phyloP scores from a whole-genome alignment of 2,888 invertebrate species.

The Ligdia adustata region DNA sequence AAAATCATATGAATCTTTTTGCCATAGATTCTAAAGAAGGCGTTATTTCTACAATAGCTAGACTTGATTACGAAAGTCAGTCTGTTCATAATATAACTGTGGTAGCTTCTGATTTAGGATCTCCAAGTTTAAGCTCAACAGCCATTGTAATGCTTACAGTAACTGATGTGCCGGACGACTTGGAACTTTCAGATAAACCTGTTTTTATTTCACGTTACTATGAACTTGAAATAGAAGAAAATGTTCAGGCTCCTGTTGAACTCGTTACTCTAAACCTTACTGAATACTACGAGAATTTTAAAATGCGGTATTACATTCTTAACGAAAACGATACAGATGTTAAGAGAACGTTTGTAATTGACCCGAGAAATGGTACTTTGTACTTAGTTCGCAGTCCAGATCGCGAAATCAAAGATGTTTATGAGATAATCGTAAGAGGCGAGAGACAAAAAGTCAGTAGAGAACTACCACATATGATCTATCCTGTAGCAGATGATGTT shows the following conservation, averaged over 20 bases:
- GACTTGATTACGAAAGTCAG: conserved; percentile 88
- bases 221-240: conserved; percentile 92
- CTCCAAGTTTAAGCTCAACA: conserved; percentile 91
- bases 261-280: conserved; percentile 91
- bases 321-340: conserved; percentile 84
- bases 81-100: conserved; percentile 89
- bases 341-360: conserved; percentile 88
- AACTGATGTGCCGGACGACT: conserved; percentile 86
- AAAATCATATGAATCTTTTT: conserved; percentile 86
- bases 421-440: conserved; percentile 82
- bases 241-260: conserved; percentile 89
- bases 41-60: conserved; percentile 89
- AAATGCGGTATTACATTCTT: conserved; percentile 86
- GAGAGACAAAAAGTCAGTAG: conserved; percentile 85
- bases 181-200: conserved; percentile 72
- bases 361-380: conserved; percentile 90
- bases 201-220: conserved; percentile 89
- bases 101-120: conserved; percentile 93
- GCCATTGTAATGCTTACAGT: conserved; percentile 88
- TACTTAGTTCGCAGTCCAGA: conserved; percentile 90
- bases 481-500: conserved; percentile 89
- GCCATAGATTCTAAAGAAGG: conserved; percentile 94
- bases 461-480: conserved; percentile 89
- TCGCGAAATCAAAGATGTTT: conserved; percentile 87
- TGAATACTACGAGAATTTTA: conserved; percentile 85